phyloP scores from a whole-genome alignment of 2,113 vertebrate species.

The Regulus satrapa region DNA sequence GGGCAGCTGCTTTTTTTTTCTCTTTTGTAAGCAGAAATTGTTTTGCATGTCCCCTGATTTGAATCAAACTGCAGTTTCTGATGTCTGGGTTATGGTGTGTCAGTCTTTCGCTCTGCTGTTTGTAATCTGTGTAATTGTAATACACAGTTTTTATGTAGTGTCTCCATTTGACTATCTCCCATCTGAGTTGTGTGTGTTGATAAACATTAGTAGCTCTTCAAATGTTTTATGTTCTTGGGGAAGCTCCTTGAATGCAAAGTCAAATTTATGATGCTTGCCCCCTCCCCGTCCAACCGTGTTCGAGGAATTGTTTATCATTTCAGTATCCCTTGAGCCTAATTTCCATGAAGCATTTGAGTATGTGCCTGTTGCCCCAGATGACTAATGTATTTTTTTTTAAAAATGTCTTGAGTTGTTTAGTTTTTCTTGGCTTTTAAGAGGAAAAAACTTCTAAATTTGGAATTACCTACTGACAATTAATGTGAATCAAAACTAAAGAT shows the following conservation, averaged over 20 bases:
- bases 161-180: not conserved
- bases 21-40: not conserved
- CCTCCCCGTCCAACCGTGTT: not conserved
- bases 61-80: not conserved
- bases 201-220: not conserved
- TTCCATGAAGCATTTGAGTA: not conserved
- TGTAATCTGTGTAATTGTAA: not conserved
- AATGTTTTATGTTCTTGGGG: not conserved
- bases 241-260: not conserved
- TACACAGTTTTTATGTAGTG: not conserved
- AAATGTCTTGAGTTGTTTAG: not conserved
- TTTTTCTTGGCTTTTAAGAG: not conserved
- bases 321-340: not conserved
- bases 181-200: not conserved
- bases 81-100: not conserved
- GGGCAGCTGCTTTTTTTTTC: not conserved
- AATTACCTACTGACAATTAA: not conserved
- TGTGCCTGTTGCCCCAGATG: not conserved
- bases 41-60: not conserved
- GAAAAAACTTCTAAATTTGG: not conserved
- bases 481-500: not conserved
- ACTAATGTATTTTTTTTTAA: not conserved
- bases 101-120: not conserved
- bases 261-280: not conserved
- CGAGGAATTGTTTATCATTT: not conserved